phyloP scores from a whole-genome alignment of 1,140 invertebrate species.

The Macrocentrus cingulum region DNA sequence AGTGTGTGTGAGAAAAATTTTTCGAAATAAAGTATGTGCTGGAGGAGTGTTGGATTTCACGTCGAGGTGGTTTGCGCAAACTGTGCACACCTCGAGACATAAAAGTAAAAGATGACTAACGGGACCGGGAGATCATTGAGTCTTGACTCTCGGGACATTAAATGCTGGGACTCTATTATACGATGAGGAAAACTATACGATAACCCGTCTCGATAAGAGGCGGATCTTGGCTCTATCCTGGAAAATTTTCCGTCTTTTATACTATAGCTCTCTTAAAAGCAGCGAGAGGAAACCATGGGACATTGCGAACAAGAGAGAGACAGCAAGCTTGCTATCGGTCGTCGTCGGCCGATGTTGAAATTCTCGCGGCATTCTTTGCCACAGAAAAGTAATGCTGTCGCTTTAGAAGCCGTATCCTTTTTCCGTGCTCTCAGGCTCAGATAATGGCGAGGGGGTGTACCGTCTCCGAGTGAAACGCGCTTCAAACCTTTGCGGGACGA shows the following conservation, averaged over 20 bases:
- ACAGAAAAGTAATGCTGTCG: slow-evolving; percentile 1
- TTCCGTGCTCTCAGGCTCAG: not conserved
- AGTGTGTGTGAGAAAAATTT: no score
- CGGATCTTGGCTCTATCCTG: not conserved
- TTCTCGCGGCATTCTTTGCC: slow-evolving; percentile 3
- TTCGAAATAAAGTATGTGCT: no score
- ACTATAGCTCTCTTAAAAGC: not conserved
- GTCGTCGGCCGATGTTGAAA: not conserved
- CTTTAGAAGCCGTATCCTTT: slow-evolving; percentile 1
- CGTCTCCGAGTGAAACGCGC: no score
- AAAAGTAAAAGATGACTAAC: not conserved
- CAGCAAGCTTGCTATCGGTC: not conserved
- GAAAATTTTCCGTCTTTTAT: not conserved
- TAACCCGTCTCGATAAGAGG: slow-evolving; percentile 4
- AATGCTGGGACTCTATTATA: slow-evolving; percentile 20
- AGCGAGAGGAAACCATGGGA: not conserved
- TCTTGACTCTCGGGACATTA: slow-evolving; percentile 12
- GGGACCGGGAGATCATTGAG: not conserved
- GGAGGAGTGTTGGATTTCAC: no score
- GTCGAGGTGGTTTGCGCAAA: no score
- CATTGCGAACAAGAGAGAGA: not conserved
- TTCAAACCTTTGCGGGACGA: no score
- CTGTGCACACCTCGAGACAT: no score
- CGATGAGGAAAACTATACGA: slow-evolving; percentile 6
- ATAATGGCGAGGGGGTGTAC: no score